Percentiles rank a stretch among this genome's conserved stretches.
Conservation (phyloP, 2,888 invertebrate genomes). For the Conchocele bisecta region DNA sequence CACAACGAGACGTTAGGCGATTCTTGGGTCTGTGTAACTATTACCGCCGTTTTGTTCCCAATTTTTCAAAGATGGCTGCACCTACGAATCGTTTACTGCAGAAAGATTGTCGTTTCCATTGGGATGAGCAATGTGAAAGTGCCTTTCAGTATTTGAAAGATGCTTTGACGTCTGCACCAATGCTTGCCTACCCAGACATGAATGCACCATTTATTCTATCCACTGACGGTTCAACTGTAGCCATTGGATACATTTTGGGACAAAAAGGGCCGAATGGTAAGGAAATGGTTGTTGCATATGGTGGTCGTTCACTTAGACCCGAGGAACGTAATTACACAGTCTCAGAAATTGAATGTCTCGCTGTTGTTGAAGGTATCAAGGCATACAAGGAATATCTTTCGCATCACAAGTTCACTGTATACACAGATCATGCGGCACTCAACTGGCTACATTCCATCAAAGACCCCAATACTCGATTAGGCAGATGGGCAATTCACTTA, state of each 20-base stretch:
- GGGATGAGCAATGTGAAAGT: constrained; percentile 20
- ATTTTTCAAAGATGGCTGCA: constrained; percentile 40
- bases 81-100: constrained; percentile 49
- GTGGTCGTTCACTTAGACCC: constrained; percentile 17
- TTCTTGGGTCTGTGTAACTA: constrained; percentile 50
- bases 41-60: constrained; percentile 48
- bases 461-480: constrained; percentile 38
- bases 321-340: constrained; percentile 24
- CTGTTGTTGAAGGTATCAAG: constrained; percentile 26
- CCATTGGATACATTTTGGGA: constrained; percentile 29
- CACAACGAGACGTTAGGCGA: constrained; percentile 20
- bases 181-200: constrained; percentile 33
- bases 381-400: constrained; percentile 30
- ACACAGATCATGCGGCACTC: constrained; percentile 23
- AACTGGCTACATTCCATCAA: constrained; percentile 26
- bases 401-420: constrained; percentile 17
- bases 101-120: constrained; percentile 29
- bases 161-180: constrained; percentile 8
- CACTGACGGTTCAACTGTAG: constrained; percentile 27
- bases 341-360: constrained; percentile 32
- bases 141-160: constrained; percentile 20
- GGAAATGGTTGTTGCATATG: constrained; percentile 17
- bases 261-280: constrained; percentile 9
- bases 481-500: constrained; percentile 45
- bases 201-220: constrained; percentile 16